These are phyloP conservation scores for Isaurus tuberculatus DNA, from an alignment of 92 coral and sea anemone genomes.

Conservation along the genomic window DNA sequence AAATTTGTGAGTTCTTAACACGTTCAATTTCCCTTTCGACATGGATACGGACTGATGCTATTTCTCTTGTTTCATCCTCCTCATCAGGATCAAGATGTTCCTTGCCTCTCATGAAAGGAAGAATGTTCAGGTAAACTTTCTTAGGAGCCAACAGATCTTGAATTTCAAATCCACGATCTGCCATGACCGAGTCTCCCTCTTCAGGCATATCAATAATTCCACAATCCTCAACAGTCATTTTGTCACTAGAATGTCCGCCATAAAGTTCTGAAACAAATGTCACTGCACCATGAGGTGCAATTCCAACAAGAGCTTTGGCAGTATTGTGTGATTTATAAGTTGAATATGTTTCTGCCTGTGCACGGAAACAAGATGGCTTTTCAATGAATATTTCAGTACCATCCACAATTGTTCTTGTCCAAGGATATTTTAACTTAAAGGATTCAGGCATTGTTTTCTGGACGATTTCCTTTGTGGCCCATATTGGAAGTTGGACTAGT, in stretches of 20 bases:
- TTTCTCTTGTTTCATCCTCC: constrained; percentile 57
- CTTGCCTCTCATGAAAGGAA: constrained; percentile 62
- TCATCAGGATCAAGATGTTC: constrained; percentile 63
- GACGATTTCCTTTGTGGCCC: constrained; percentile 62
- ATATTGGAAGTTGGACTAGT: constrained; percentile 57
- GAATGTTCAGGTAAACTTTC: constrained; percentile 63
- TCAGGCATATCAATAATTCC: constrained; percentile 63
- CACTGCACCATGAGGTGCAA: constrained; percentile 67
- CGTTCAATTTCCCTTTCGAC: constrained; percentile 69
- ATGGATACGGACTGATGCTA: constrained; percentile 72
- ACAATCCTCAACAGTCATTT: constrained; percentile 65
- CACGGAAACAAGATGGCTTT: constrained; percentile 66
- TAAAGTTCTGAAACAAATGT: constrained; percentile 76
- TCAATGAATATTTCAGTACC: constrained; percentile 71
- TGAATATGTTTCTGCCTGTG: constrained; percentile 69
- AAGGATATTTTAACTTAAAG: constrained; percentile 61
- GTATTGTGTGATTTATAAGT: constrained; percentile 54
- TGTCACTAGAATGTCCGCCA: constrained; percentile 74
- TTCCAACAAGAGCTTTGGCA: constrained; percentile 67
- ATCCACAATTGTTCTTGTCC: constrained; percentile 60
- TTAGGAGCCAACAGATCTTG: constrained; percentile 23
- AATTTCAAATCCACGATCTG: constrained; percentile 64
- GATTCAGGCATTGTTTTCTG: constrained; percentile 65
- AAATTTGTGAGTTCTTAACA: constrained; percentile 62
- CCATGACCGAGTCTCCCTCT: constrained; percentile 75